These are phyloP conservation scores for Neostethus bicornis DNA, from an alignment of 2,797 vertebrate genomes.

Conservation along the genomic window DNA sequence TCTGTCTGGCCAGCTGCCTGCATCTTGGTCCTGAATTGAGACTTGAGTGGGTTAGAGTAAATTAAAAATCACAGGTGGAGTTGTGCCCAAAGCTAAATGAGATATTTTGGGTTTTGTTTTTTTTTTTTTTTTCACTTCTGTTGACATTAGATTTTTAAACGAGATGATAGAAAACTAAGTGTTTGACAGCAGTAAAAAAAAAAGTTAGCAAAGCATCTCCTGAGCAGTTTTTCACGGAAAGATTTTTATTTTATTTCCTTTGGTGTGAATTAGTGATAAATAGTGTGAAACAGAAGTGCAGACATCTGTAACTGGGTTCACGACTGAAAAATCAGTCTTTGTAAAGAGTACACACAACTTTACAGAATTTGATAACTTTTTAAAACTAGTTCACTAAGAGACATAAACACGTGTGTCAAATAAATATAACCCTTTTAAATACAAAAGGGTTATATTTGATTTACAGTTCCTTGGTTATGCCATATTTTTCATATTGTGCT, in stretches of 20 bases:
- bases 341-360: not conserved
- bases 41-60: slow-evolving; percentile 25
- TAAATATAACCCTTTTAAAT: too few species aligned
- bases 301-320: not conserved
- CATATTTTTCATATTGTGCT: too few species aligned
- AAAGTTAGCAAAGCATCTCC: not conserved
- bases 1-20: slow-evolving; percentile 17
- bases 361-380: not conserved
- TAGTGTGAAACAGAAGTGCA: not conserved
- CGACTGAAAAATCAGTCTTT: not conserved
- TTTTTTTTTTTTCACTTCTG: slow-evolving; percentile 8
- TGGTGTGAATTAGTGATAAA: not conserved
- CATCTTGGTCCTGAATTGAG: slow-evolving; percentile 16
- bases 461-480: too few species aligned
- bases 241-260: not conserved
- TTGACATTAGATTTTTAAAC: not conserved
- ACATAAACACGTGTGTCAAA: not conserved
- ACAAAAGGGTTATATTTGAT: too few species aligned
- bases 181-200: not conserved
- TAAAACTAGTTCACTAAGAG: not conserved
- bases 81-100: slow-evolving; percentile 13
- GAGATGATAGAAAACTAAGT: not conserved
- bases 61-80: slow-evolving; percentile 19
- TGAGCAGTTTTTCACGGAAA: not conserved
- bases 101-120: too few species aligned